Conservation (phyloP, 2,888 invertebrate species). For the Chrysomela aeneicollis region DNA sequence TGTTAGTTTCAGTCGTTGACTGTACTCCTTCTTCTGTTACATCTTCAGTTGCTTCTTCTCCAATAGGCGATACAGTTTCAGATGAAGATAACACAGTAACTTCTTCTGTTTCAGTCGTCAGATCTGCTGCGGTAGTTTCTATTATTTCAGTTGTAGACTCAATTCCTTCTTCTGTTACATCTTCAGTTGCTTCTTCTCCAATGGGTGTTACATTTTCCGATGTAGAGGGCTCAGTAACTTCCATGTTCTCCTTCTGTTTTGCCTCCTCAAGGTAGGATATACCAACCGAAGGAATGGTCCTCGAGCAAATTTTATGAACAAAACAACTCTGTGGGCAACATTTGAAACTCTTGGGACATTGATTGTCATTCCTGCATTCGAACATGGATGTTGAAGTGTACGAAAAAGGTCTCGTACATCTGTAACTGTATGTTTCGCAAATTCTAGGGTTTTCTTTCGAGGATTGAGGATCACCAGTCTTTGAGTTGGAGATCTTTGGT, state of each 20-base stretch:
- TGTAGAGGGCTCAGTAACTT: not conserved
- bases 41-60: not conserved
- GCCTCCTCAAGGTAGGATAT: slow-evolving; percentile 9
- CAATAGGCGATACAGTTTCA: not conserved
- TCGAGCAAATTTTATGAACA: slow-evolving; percentile 35
- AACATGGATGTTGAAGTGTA: slow-evolving; percentile 18
- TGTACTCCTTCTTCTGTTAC: not conserved
- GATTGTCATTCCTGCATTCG: slow-evolving; percentile 28
- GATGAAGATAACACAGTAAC: not conserved
- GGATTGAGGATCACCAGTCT: too few relatives aligned
- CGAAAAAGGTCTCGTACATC: slow-evolving; percentile 22
- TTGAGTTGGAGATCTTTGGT: not conserved
- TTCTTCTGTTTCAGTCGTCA: not conserved
- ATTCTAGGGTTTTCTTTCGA: slow-evolving; percentile 10
- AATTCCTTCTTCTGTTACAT: not conserved
- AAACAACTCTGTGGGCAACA: slow-evolving; percentile 36
- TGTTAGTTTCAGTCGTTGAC: not conserved
- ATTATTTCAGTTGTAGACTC: not conserved
- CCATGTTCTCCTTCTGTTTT: not conserved
- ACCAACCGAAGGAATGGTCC: not conserved
- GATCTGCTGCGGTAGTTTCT: too few relatives aligned
- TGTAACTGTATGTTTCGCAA: slow-evolving; percentile 31
- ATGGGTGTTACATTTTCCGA: not conserved
- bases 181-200: not conserved
- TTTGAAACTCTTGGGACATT: slow-evolving; percentile 31